Percentiles rank a stretch among this genome's conserved stretches.
phyloP scores from a whole-genome alignment of 2,888 invertebrate species.

The Leptopilina syphax region DNA sequence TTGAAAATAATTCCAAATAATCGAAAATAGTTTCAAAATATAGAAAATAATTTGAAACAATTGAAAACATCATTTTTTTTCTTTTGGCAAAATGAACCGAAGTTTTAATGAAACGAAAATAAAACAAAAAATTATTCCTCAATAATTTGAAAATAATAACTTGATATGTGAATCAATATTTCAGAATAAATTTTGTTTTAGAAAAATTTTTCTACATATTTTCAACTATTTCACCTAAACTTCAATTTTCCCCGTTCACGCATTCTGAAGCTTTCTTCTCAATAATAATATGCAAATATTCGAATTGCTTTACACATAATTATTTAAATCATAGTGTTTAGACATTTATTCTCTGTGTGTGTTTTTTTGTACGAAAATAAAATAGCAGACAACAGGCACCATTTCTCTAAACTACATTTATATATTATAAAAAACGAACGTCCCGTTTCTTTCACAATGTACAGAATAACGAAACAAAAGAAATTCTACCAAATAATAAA shows the following conservation, averaged over 20 bases:
- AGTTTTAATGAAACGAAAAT: too few relatives aligned
- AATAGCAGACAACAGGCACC: constrained; percentile 60
- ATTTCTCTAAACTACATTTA: constrained; percentile 47
- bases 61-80: not conserved
- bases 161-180: too few relatives aligned
- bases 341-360: constrained; percentile 43
- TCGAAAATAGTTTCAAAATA: too few relatives aligned
- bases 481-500: constrained; percentile 54
- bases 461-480: constrained; percentile 4
- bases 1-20: too few relatives aligned
- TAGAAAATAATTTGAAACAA: too few relatives aligned
- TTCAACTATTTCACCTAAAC: too few relatives aligned
- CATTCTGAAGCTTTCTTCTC: not conserved
- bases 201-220: too few relatives aligned
- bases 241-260: not conserved
- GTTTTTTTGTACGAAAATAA: constrained; percentile 64
- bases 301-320: not conserved
- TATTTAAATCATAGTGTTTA: not conserved
- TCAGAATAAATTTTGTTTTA: too few relatives aligned
- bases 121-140: too few relatives aligned
- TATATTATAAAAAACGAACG: constrained; percentile 12
- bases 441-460: constrained; percentile 32
- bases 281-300: constrained; percentile 12
- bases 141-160: too few relatives aligned
- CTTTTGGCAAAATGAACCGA: not conserved